Base-by-base conservation (phyloP, 1,140 invertebrate species). In the Augochlora pura region DNA sequence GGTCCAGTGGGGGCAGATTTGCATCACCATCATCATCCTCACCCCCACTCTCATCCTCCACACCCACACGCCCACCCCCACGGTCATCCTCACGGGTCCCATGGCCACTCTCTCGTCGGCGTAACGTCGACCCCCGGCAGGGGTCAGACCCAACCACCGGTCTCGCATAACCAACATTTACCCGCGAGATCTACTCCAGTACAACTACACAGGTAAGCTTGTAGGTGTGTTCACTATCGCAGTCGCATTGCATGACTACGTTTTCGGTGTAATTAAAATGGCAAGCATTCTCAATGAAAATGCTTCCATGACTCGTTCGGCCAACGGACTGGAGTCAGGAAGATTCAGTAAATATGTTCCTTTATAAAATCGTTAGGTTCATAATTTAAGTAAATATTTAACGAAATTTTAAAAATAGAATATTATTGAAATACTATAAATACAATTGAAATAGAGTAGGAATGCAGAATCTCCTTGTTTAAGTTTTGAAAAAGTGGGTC, bases 1-100 rank as follows among this genome's bases (percentile, higher is more conserved):
- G 88, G 88, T 72, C 87, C 87, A 83, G 88, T 88, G 67, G 89
- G 90, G 77, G 86, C 81, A 88, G 91, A 92, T 89, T 86, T 92
- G 86, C 91, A 92, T 89, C 91, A 92, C 84, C 91, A 91, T 91
- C 91, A 92, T 88, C 91, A 92, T 78, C 88, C 91, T 81, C 88
- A 89, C 81, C 84, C 88, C 87, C 91, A 91, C 88, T 89, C 90
- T 78, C 90, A 89, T 86, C 85, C 84, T 84, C 81, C 84, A 79
- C 91, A 92, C 88, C 90, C 91, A 86, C 91, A 92, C 87, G 87
- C 91, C 87, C 91, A 92, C 82, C 88, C 90, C 87, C 91, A 92
- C 86, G 68, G 84, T 79, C 85, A 87, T 76, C 90, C 90, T 88
- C 90, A 90, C 81, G 91, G 83, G 83, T 84, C 86, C 83, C 89